These are phyloP conservation scores for Pseudanteris insignis DNA, from an alignment of 2,888 invertebrate species.

Conservation along the genomic window DNA sequence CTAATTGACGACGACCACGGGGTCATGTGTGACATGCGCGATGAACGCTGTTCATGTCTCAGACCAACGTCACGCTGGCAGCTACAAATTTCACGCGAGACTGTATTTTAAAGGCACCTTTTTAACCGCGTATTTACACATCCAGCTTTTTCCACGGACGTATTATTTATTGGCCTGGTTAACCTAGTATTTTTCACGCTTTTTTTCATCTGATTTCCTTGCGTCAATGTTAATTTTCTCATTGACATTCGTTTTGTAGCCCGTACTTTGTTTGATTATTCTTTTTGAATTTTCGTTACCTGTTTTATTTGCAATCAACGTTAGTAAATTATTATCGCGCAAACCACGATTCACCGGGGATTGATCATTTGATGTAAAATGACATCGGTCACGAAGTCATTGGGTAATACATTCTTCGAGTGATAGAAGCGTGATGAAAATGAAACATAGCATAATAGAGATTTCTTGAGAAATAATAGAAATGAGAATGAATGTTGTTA, in stretches of 20 bases:
- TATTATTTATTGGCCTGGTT: slow-evolving; percentile 34
- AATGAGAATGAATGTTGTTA: too few species aligned
- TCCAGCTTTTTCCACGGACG: slow-evolving; percentile 29
- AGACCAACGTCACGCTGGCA: slow-evolving; percentile 7
- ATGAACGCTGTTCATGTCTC: slow-evolving; percentile 40
- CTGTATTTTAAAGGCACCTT: too few species aligned
- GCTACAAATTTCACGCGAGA: slow-evolving; percentile 12
- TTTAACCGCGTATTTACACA: slow-evolving; percentile 23
- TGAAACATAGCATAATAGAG: not conserved
- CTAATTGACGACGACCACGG: slow-evolving; percentile 46
- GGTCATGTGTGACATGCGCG: slow-evolving; percentile 44
- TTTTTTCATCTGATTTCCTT: slow-evolving; percentile 26
- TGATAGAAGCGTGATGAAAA: not conserved
- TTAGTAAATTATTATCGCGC: too few species aligned
- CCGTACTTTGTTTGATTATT: slow-evolving; percentile 22
- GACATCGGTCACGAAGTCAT: slow-evolving; percentile 10
- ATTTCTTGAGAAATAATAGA: not conserved
- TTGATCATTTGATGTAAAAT: slow-evolving; percentile 20
- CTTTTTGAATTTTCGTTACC: slow-evolving; percentile 15
- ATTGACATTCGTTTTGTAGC: slow-evolving; percentile 27
- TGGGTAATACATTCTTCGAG: not conserved
- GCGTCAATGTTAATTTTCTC: slow-evolving; percentile 33
- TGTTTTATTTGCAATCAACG: slow-evolving; percentile 24
- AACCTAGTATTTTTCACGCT: slow-evolving; percentile 29
- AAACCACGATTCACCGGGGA: too few species aligned